phyloP scores from a whole-genome alignment of 2,888 invertebrate species.

The Cheilosia scutellata region DNA sequence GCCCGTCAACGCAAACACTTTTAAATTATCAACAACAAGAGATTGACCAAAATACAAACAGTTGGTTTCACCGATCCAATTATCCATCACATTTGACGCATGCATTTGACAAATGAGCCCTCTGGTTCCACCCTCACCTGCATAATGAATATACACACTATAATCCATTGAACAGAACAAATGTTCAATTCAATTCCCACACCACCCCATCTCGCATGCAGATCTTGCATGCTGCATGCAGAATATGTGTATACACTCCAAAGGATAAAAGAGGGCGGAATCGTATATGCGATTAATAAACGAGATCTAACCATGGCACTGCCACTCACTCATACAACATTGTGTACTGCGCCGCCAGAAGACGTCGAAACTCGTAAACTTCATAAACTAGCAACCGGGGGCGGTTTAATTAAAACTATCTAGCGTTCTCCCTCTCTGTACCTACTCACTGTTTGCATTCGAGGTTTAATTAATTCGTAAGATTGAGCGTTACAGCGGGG shows the following conservation, averaged over 20 bases:
- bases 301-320: conserved; percentile 60
- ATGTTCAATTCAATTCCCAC: conserved; percentile 62
- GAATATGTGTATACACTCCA: background rate
- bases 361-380: conserved; percentile 54
- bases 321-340: background rate
- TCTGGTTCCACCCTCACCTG: conserved; percentile 40
- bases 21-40: no score
- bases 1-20: no score
- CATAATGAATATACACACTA: background rate
- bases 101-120: conserved; percentile 24
- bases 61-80: conserved; percentile 33
- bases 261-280: conserved; percentile 45
- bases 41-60: conserved; percentile 20
- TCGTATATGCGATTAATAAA: conserved; percentile 62
- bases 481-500: conserved; percentile 33
- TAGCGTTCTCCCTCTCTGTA: background rate
- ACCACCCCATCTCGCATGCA: conserved; percentile 62
- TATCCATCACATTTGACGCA: conserved; percentile 44
- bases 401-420: conserved; percentile 71
- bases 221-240: conserved; percentile 56
- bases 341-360: background rate
- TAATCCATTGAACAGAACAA: conserved; percentile 30
- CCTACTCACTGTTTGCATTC: conserved; percentile 14
- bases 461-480: conserved; percentile 67
- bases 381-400: conserved; percentile 50